Percentiles rank a stretch among this genome's conserved stretches.
phyloP scores from a whole-genome alignment of 2,888 invertebrate genomes.

The Chrysina gloriosa region DNA sequence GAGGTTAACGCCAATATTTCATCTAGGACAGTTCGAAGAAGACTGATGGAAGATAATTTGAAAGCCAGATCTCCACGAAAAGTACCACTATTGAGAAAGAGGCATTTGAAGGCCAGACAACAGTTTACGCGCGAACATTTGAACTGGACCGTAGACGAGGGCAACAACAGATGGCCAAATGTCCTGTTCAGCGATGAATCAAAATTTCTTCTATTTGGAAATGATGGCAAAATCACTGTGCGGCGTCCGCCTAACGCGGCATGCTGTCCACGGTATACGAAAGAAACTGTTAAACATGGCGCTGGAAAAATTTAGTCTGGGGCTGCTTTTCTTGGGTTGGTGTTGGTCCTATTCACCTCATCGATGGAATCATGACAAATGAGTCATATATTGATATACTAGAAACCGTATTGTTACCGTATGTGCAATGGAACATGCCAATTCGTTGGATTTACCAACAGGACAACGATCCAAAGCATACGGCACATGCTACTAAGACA shows the following conservation, averaged over 20 bases:
- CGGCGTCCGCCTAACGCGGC: background rate
- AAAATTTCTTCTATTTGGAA: background rate
- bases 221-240: too few species aligned
- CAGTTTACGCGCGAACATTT: too few species aligned
- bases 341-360: constrained; percentile 6
- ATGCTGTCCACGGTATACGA: constrained; percentile 4
- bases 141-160: background rate
- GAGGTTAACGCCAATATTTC: background rate
- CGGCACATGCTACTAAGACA: background rate
- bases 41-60: too few species aligned
- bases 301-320: constrained; percentile 17
- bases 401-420: background rate
- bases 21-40: background rate
- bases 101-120: too few species aligned
- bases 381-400: constrained; percentile 12
- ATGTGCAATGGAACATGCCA: constrained; percentile 23
- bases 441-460: constrained; percentile 33
- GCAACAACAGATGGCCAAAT: background rate
- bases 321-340: constrained; percentile 5
- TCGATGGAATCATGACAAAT: constrained; percentile 4
- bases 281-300: constrained; percentile 24
- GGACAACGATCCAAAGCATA: constrained; percentile 37
- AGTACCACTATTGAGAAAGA: too few species aligned
- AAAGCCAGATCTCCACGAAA: too few species aligned
- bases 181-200: background rate